Evolutionary conservation across 2,888 invertebrate species (phyloP).

Genomic region (Lasioglossum pauxillum): DNA sequence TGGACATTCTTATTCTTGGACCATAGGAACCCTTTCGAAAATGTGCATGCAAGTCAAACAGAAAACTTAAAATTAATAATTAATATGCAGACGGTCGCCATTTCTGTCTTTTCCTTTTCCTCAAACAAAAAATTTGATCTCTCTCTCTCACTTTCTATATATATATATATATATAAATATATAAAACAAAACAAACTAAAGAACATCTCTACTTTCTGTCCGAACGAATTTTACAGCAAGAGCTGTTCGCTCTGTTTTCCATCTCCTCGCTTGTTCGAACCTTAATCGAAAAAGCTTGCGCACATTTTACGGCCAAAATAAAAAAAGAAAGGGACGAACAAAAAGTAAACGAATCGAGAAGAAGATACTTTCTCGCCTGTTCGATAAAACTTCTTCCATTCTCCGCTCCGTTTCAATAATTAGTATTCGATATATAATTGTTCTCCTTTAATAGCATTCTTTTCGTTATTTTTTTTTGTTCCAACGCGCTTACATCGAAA

Average conservation of each 20-base stretch:
- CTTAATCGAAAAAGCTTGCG: constrained; percentile 10
- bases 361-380: neutral
- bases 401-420: constrained; percentile 71
- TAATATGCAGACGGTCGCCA: constrained; percentile 44
- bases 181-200: neutral
- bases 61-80: constrained; percentile 26
- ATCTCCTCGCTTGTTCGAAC: constrained; percentile 36
- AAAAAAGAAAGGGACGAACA: constrained; percentile 33
- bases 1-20: constrained; percentile 49
- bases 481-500: constrained; percentile 82
- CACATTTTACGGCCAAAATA: constrained; percentile 48
- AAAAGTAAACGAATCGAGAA: constrained; percentile 50
- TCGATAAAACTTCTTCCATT: constrained; percentile 49
- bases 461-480: constrained; percentile 35
- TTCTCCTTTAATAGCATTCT: constrained; percentile 77
- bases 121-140: neutral
- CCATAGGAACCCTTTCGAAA: constrained; percentile 53
- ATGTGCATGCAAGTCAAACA: constrained; percentile 8
- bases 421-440: constrained; percentile 62
- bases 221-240: neutral
- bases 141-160: neutral
- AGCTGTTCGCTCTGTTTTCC: constrained; percentile 66
- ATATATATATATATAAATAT: neutral
- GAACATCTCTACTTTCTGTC: neutral
- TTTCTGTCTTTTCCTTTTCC: constrained; percentile 25